These are phyloP conservation scores for Lithophane ornitopus DNA, from an alignment of 2,888 invertebrate species.

Conservation along the genomic window DNA sequence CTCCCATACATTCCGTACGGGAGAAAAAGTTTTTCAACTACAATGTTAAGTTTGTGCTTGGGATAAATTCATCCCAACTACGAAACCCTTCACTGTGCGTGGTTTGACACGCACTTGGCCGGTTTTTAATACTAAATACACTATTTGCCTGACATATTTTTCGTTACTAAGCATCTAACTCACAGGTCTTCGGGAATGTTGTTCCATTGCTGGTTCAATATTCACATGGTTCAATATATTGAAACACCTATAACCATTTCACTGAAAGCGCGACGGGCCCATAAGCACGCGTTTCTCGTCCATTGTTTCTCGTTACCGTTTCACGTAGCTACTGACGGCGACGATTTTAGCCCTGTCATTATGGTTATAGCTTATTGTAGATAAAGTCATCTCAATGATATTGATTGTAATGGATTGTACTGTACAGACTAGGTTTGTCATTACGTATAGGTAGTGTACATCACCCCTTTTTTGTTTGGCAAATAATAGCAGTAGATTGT, in stretches of 20 bases:
- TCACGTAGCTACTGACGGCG: neutral
- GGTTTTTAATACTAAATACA: too few species aligned
- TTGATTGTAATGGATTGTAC: constrained; percentile 11
- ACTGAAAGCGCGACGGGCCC: neutral
- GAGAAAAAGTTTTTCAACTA: too few species aligned
- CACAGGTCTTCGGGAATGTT: neutral
- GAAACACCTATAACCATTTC: neutral
- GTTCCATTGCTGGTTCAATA: neutral
- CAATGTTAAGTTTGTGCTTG: too few species aligned
- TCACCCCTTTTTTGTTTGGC: neutral
- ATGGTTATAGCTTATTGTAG: constrained; percentile 4
- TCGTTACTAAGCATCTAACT: neutral
- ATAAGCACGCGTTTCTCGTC: neutral
- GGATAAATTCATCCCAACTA: too few species aligned
- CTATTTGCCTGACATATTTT: too few species aligned
- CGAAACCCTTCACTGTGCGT: too few species aligned
- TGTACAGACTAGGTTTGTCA: neutral
- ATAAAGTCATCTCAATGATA: constrained; percentile 5
- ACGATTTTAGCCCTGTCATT: neutral
- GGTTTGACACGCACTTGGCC: too few species aligned
- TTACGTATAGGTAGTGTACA: neutral
- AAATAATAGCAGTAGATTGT: neutral
- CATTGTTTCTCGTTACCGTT: neutral
- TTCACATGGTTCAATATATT: too few species aligned
- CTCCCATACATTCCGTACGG: too few species aligned